Percentiles rank a stretch among this genome's conserved stretches.
Conservation (phyloP, 2,888 invertebrate species). For the Aspidiotus destructor region DNA sequence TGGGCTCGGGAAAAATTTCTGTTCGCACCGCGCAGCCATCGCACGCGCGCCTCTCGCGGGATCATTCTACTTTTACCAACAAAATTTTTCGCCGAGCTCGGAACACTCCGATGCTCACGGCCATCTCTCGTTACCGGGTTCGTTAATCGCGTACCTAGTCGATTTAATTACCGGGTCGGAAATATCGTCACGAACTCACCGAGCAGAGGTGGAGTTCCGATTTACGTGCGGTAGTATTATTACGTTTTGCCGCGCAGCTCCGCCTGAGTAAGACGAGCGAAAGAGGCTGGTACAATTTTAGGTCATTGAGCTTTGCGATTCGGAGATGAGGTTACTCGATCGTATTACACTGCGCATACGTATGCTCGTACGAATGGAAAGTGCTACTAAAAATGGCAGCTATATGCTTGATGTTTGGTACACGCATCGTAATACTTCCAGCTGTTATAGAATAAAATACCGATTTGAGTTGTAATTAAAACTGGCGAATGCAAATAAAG, state of each 20-base stretch:
- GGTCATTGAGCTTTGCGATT: not conserved
- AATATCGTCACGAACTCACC: not conserved
- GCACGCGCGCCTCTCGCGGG: not conserved
- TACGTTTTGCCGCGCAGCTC: not conserved
- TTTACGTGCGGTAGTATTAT: not conserved
- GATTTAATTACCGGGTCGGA: slow-evolving; percentile 6
- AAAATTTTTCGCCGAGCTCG: slow-evolving; percentile 5
- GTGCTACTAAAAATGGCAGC: no score
- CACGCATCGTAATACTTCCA: no score
- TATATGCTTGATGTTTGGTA: no score
- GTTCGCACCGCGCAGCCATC: not conserved
- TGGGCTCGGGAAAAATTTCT: slow-evolving; percentile 3
- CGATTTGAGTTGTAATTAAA: no score
- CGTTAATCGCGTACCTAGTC: slow-evolving; percentile 10
- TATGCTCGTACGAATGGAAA: no score
- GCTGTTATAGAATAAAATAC: no score
- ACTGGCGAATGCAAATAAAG: no score
- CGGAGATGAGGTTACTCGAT: no score
- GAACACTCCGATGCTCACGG: not conserved
- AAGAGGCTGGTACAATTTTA: not conserved
- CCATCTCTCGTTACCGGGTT: slow-evolving; percentile 9
- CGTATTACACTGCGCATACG: no score
- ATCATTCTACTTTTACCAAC: slow-evolving; percentile 13
- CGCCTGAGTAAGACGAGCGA: not conserved
- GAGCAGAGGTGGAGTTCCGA: not conserved